Conservation (phyloP, 2,888 invertebrate genomes). For the Ditula angustiorana region DNA sequence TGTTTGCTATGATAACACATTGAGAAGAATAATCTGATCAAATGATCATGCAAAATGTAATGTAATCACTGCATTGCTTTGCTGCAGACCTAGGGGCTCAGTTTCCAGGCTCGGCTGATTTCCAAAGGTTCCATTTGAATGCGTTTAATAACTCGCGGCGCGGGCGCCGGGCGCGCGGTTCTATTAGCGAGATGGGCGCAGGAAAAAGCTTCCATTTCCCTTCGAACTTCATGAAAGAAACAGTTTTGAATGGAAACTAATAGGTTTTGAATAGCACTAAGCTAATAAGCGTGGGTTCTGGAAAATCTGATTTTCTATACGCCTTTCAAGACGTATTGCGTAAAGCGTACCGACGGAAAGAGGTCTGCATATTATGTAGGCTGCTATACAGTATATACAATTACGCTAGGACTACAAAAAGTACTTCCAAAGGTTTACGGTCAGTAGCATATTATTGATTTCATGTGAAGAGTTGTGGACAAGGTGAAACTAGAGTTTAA, state of each 20-base stretch:
- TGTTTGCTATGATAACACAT: too few species aligned
- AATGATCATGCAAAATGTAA: too few species aligned
- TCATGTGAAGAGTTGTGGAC: too few species aligned
- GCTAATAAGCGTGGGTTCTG: conserved; percentile 1
- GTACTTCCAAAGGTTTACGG: too few species aligned
- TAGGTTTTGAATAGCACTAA: background rate
- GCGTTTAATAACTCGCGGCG: background rate
- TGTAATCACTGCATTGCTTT: too few species aligned
- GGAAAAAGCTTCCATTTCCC: background rate
- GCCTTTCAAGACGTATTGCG: background rate
- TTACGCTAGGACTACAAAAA: too few species aligned
- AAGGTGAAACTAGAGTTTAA: too few species aligned
- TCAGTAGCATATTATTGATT: too few species aligned
- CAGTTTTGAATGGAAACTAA: conserved; percentile 3
- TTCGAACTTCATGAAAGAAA: background rate
- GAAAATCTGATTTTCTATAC: background rate
- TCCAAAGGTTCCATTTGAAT: background rate
- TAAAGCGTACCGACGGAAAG: background rate
- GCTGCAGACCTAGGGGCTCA: too few species aligned
- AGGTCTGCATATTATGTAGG: background rate
- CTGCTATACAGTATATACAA: too few species aligned
- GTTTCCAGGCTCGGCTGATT: background rate
- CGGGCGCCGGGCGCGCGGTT: too few species aligned
- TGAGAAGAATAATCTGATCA: too few species aligned
- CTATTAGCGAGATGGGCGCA: background rate